Conservation (phyloP, 2,113 vertebrate species). For the Trinectes maculatus region DNA sequence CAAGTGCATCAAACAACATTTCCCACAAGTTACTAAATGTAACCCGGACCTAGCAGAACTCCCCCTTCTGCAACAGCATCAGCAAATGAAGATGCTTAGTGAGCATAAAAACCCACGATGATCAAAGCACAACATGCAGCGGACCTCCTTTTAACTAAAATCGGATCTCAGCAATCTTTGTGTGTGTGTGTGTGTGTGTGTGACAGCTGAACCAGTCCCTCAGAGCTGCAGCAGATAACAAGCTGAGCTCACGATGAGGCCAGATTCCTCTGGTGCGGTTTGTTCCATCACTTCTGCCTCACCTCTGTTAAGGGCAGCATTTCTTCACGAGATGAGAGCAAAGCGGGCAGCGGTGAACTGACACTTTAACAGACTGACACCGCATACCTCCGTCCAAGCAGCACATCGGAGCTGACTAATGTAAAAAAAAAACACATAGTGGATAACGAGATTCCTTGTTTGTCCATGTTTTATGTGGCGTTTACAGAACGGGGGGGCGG, state of each 20-base stretch:
- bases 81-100: constrained; percentile 42
- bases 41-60: constrained; percentile 41
- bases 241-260: constrained; percentile 47
- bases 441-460: constrained; percentile 13
- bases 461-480: not conserved
- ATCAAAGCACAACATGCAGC: constrained; percentile 58
- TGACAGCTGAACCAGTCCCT: constrained; percentile 47
- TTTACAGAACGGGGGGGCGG: constrained; percentile 4
- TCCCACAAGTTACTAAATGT: constrained; percentile 19
- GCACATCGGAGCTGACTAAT: constrained; percentile 14
- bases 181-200: too few relatives aligned
- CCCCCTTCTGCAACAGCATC: constrained; percentile 42
- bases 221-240: constrained; percentile 52
- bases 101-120: constrained; percentile 29
- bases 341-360: constrained; percentile 11
- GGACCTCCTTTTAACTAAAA: constrained; percentile 41
- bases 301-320: constrained; percentile 40
- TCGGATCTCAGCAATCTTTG: constrained; percentile 64
- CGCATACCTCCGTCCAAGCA: constrained; percentile 26
- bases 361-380: constrained; percentile 19
- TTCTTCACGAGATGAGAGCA: constrained; percentile 46
- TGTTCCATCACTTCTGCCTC: constrained; percentile 45
- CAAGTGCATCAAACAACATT: constrained; percentile 24
- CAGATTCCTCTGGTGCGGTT: constrained; percentile 33
- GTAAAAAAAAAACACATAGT: constrained; percentile 14